Conservation (phyloP, 2,888 invertebrate genomes). For the Chalcis sispes region DNA sequence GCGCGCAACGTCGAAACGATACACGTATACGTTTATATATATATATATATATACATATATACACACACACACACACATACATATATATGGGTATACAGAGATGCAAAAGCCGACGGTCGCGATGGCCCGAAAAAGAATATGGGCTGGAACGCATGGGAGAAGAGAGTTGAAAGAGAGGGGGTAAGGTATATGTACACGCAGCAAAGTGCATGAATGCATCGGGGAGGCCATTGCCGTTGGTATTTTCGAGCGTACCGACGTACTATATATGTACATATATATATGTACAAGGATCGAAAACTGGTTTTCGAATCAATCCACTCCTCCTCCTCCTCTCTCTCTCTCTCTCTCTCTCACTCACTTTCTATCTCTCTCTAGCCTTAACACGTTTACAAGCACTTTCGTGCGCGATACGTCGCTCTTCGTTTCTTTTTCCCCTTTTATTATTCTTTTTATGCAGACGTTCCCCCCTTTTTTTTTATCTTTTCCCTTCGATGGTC, state of each 20-base stretch:
- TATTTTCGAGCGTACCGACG: neutral
- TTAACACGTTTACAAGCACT: neutral
- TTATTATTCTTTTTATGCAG: too few species aligned
- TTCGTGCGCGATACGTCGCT: slow-evolving; percentile 16
- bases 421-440: neutral
- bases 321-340: neutral
- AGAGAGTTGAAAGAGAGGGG: neutral
- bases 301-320: slow-evolving; percentile 33
- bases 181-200: neutral
- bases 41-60: too few species aligned
- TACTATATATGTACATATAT: neutral
- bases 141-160: too few species aligned
- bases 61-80: slow-evolving; percentile 14
- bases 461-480: too few species aligned
- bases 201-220: slow-evolving; percentile 28
- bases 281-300: slow-evolving; percentile 32
- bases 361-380: neutral
- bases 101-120: slow-evolving; percentile 38
- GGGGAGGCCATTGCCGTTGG: slow-evolving; percentile 43
- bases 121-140: too few species aligned
- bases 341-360: neutral
- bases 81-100: slow-evolving; percentile 9
- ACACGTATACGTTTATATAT: neutral
- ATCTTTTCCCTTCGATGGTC: neutral
- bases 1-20: too few species aligned